These are phyloP conservation scores for Fulmarus glacialis DNA, from an alignment of 2,113 vertebrate species.

Conservation along the genomic window DNA sequence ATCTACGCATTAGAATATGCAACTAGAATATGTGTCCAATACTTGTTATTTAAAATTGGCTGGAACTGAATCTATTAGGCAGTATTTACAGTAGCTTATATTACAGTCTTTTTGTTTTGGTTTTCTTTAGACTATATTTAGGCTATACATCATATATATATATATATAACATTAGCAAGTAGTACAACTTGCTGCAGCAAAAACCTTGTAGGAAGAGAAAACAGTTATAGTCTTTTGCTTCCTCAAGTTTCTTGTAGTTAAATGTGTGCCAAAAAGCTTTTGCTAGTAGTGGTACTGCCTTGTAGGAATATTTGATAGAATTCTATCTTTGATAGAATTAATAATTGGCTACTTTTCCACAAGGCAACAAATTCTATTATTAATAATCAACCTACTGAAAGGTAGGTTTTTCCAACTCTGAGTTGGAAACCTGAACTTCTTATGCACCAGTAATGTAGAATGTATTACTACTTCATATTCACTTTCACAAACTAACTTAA, in stretches of 20 bases:
- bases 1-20: not conserved
- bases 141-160: no score
- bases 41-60: not conserved
- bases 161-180: not conserved
- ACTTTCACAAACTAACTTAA: not conserved
- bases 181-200: not conserved
- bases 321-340: not conserved
- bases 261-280: not conserved
- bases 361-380: not conserved
- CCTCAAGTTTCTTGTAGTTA: not conserved
- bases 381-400: not conserved
- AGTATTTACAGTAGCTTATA: not conserved
- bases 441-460: not conserved
- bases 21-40: not conserved
- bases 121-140: not conserved
- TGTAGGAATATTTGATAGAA: not conserved
- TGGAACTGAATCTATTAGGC: not conserved
- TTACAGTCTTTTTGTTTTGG: not conserved
- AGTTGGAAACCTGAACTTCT: not conserved
- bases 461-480: not conserved
- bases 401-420: not conserved
- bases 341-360: not conserved
- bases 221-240: not conserved
- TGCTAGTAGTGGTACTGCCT: not conserved
- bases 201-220: not conserved